These are phyloP conservation scores for Diorhabda elongata DNA, from an alignment of 1,140 invertebrate genomes.

Conservation along the genomic window DNA sequence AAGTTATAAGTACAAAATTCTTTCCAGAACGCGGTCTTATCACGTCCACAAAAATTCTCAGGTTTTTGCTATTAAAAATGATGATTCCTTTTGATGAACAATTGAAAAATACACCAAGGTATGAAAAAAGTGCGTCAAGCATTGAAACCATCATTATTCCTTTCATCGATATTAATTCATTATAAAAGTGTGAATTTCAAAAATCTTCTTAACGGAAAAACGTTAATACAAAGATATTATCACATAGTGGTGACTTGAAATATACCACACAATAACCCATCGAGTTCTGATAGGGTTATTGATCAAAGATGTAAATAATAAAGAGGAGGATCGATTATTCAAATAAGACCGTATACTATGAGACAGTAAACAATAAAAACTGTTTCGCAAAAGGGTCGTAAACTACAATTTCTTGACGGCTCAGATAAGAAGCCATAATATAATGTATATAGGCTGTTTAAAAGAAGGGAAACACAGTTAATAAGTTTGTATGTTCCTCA, in stretches of 20 bases:
- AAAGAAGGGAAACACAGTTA: too few relatives aligned
- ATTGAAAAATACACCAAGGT: too few relatives aligned
- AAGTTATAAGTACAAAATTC: too few relatives aligned
- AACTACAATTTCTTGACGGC: conserved; percentile 33
- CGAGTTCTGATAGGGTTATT: conserved; percentile 37
- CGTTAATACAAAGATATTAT: conserved; percentile 25
- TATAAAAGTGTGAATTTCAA: neutral
- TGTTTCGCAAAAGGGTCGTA: conserved; percentile 30
- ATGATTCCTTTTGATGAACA: too few relatives aligned
- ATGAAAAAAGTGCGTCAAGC: too few relatives aligned
- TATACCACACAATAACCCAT: conserved; percentile 33
- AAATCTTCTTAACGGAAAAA: neutral
- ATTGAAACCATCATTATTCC: too few relatives aligned
- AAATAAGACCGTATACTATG: conserved; percentile 32
- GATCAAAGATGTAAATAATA: conserved; percentile 41
- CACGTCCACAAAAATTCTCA: too few relatives aligned
- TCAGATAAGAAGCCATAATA: conserved; percentile 14
- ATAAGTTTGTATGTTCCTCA: too few relatives aligned
- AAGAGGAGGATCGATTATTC: conserved; percentile 41
- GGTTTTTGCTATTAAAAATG: too few relatives aligned
- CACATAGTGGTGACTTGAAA: conserved; percentile 37
- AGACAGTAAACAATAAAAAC: conserved; percentile 41
- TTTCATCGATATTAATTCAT: too few relatives aligned
- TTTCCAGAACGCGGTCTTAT: too few relatives aligned
- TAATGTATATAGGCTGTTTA: neutral